Percentiles rank a stretch among this genome's conserved stretches.
phyloP scores from a whole-genome alignment of 2,113 vertebrate species.

The Sinocyclocheilus anshuiensis region DNA sequence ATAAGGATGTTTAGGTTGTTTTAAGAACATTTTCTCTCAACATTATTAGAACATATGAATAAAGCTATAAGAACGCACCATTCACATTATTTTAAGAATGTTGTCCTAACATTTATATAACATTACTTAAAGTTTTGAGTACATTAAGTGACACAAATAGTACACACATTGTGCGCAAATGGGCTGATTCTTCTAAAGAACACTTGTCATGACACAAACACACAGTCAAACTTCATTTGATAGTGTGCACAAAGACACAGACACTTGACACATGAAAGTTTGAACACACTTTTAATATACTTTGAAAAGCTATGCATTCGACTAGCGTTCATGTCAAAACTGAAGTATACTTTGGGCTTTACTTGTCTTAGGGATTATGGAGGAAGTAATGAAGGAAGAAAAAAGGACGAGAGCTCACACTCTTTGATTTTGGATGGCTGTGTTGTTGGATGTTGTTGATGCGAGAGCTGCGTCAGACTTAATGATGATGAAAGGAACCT shows the following conservation, averaged over 20 bases:
- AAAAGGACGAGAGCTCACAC: constrained; percentile 9
- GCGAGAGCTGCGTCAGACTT: constrained; percentile 55
- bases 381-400: constrained; percentile 2
- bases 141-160: not conserved
- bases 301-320: not conserved
- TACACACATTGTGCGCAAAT: not conserved
- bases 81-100: too few relatives aligned
- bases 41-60: not conserved
- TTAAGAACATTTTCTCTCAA: not conserved
- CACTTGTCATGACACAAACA: not conserved
- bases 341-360: not conserved
- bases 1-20: not conserved
- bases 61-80: not conserved
- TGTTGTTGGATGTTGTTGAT: constrained; percentile 58
- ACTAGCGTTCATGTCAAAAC: not conserved
- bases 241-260: not conserved
- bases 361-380: not conserved
- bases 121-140: not conserved
- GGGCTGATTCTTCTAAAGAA: not conserved
- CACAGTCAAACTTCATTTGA: not conserved
- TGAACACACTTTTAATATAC: not conserved
- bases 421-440: constrained; percentile 61
- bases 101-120: too few relatives aligned
- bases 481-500: constrained; percentile 54
- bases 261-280: not conserved